These are phyloP conservation scores for Muscicapa adusta DNA, from an alignment of 2,113 vertebrate species.

Conservation along the genomic window DNA sequence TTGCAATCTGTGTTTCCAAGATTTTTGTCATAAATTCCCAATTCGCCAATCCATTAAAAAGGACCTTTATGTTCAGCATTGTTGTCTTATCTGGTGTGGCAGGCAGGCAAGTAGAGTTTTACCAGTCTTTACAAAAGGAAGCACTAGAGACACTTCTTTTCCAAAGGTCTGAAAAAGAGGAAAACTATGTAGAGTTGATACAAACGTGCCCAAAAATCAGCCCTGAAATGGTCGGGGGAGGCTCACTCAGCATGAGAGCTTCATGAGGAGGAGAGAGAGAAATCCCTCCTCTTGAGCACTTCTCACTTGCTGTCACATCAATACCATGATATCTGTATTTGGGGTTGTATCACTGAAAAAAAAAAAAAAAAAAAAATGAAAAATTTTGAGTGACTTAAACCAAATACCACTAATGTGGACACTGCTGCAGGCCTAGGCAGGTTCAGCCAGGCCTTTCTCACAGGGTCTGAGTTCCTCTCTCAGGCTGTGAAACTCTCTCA, in stretches of 20 bases:
- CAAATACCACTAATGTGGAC: not conserved
- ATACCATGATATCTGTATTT: accelerated
- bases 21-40: not conserved
- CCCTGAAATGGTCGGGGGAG: accelerated
- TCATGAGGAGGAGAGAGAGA: not conserved
- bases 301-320: not conserved
- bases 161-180: not conserved
- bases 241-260: accelerated
- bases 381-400: not conserved
- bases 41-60: not conserved
- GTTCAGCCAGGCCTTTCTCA: too few relatives aligned
- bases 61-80: not conserved
- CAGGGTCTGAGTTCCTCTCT: too few relatives aligned
- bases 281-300: not conserved
- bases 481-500: too few relatives aligned
- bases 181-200: not conserved
- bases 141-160: not conserved
- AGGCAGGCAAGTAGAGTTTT: not conserved
- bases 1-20: not conserved
- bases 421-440: too few relatives aligned
- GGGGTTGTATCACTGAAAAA: not conserved
- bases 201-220: not conserved
- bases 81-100: accelerated
- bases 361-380: not conserved
- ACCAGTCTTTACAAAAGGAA: not conserved